Evolutionary conservation across 2,797 vertebrate genomes (phyloP), one percentile per base, ranked within the genome.

Genomic region (Ibycter americanus): DNA sequence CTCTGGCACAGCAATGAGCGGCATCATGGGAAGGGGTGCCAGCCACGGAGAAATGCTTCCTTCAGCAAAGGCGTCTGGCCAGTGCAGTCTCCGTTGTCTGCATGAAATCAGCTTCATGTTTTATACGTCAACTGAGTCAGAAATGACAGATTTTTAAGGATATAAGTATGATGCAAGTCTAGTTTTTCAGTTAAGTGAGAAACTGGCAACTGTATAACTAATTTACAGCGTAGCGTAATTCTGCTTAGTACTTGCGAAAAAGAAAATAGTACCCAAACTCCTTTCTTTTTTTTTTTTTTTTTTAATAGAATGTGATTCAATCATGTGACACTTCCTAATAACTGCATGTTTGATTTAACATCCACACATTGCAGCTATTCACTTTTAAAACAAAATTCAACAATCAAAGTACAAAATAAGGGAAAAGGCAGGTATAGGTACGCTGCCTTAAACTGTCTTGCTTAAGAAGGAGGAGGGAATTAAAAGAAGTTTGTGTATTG

Each of bases 1-100:
- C 17, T 74, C 19, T 68, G 46, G 54, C 42, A 67, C 21, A 56
- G 14, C 1, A 10, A 42, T 18, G 32, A 81, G 36, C 34, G 59
- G 44, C 0, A 2, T 61, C 14, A 4, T 71, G 44, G 34, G 44
- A 89, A 70, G n/a, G 17, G 62, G 51, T 71, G 83, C 25, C 21
- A 76, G 38, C 62, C 12, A 36, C 1, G 0, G 9, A 11, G 11
- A 81, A 58, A 58, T 0, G 1, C 49, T 84, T 71, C 21, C 8
- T 91, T 32, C 54, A 62, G 34, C 62, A 90, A 78, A 70, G 66
- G 46, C 3, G 1, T 72, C 76, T 72, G 51, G 29, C 49, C 52
- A 51, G 21, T 14, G 4, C 12, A 72, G 22, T 79, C 40, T 51
- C 51, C 1, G 0, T 42, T 77, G 49, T 61, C 61, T 78, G 71